Evolutionary conservation across 2,797 vertebrate genomes (phyloP).

Genomic region (Holocentrus rufus): DNA sequence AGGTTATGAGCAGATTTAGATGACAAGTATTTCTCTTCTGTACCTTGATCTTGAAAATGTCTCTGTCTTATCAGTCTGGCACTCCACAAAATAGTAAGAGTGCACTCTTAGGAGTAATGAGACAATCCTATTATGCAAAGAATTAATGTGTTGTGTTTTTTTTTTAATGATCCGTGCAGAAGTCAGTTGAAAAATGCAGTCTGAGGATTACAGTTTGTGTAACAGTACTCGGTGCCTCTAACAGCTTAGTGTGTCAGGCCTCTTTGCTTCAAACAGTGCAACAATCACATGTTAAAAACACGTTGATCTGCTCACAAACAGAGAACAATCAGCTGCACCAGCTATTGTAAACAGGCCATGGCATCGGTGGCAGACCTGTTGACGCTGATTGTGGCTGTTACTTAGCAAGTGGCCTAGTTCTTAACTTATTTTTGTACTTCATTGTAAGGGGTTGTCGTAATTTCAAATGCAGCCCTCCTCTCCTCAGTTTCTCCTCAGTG

Average conservation of each 20-base stretch:
- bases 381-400: slow-evolving; percentile 2
- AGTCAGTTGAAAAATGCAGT: slow-evolving; percentile 55
- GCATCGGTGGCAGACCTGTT: not conserved
- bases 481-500: not conserved
- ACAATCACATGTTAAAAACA: slow-evolving; percentile 61
- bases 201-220: slow-evolving; percentile 64
- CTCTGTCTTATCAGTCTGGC: not conserved
- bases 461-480: slow-evolving; percentile 15
- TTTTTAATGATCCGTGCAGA: slow-evolving; percentile 37
- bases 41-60: no score
- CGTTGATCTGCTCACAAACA: slow-evolving; percentile 40
- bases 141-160: slow-evolving; percentile 5
- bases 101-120: not conserved
- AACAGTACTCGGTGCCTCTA: slow-evolving; percentile 28
- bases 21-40: not conserved
- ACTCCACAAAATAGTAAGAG: no score
- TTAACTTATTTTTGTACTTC: slow-evolving; percentile 3
- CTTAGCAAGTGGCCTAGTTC: not conserved
- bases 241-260: slow-evolving; percentile 44
- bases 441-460: slow-evolving; percentile 37
- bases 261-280: slow-evolving; percentile 35
- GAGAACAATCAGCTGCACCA: slow-evolving; percentile 11
- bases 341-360: slow-evolving; percentile 11
- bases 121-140: slow-evolving; percentile 1
- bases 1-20: not conserved